These are phyloP conservation scores for Lomographa bimaculata DNA, from an alignment of 2,888 invertebrate genomes.

Conservation along the genomic window DNA sequence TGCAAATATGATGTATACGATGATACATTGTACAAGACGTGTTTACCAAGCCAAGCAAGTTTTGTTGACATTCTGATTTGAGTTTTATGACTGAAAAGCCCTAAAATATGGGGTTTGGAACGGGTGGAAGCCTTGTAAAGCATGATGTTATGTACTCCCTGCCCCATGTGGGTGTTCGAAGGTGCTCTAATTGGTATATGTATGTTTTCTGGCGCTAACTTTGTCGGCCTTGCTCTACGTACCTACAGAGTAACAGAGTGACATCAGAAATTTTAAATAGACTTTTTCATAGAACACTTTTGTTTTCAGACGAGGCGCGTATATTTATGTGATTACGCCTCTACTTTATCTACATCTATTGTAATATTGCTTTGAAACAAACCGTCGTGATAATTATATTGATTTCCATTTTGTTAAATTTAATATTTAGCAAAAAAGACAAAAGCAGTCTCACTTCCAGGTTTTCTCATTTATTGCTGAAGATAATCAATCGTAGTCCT, in stretches of 20 bases:
- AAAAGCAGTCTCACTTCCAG: conserved; percentile 17
- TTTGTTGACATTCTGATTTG: conserved; percentile 31
- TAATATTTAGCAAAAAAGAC: too few relatives aligned
- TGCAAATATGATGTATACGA: neutral
- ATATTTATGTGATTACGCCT: conserved; percentile 15
- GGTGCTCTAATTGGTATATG: conserved; percentile 41
- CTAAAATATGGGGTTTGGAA: conserved; percentile 10
- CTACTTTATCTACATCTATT: conserved; percentile 23
- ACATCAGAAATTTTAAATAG: conserved; percentile 80
- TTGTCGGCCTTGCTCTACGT: conserved; percentile 64
- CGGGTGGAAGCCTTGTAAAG: conserved; percentile 6
- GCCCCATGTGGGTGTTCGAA: conserved; percentile 24
- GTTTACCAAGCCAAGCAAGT: conserved; percentile 1
- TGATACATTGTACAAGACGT: neutral
- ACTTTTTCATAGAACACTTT: conserved; percentile 51
- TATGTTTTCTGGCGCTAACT: conserved; percentile 44
- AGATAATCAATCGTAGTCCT: too few relatives aligned
- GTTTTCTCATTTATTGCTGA: conserved; percentile 18
- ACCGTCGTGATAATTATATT: too few relatives aligned
- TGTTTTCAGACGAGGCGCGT: conserved; percentile 41
- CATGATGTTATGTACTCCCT: conserved; percentile 15
- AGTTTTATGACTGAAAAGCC: conserved; percentile 7
- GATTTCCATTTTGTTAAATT: too few relatives aligned
- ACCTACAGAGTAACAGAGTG: conserved; percentile 60
- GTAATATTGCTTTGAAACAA: too few relatives aligned